Evolutionary conservation across 2,797 vertebrate species (phyloP).

Genomic region (Neomorphus geoffroyi): DNA sequence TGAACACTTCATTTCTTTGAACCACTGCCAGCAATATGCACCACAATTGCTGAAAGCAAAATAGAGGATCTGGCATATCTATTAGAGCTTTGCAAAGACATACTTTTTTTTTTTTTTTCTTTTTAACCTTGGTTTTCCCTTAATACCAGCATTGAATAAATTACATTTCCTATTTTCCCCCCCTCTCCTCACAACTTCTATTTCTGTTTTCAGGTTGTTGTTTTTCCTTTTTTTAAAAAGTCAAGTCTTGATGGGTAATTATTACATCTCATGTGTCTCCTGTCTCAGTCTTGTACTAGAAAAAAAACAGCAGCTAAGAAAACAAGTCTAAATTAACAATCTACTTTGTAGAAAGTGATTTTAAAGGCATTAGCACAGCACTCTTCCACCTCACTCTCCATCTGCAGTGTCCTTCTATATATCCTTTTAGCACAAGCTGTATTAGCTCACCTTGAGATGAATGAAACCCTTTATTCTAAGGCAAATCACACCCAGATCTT

Average conservation of each 20-base stretch:
- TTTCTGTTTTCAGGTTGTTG: conserved; percentile 55
- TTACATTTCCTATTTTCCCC: conserved; percentile 48
- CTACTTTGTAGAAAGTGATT: conserved; percentile 53
- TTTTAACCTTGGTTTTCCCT: conserved; percentile 69
- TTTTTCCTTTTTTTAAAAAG: conserved; percentile 34
- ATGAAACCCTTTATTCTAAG: conserved; percentile 35
- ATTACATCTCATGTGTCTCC: conserved; percentile 67
- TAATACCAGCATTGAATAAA: conserved; percentile 66
- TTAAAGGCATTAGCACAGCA: conserved; percentile 45
- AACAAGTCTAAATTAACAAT: conserved; percentile 65
- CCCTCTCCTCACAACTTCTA: conserved; percentile 59
- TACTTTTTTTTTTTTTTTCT: conserved; percentile 21
- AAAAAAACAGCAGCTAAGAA: conserved; percentile 34
- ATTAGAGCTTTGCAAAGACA: conserved; percentile 68
- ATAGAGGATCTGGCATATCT: conserved; percentile 66
- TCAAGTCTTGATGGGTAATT: conserved; percentile 69
- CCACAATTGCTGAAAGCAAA: conserved; percentile 61
- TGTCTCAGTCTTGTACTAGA: conserved; percentile 65
- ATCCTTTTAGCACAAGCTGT: conserved; percentile 16
- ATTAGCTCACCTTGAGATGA: conserved; percentile 58
- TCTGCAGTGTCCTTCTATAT: conserved; percentile 49
- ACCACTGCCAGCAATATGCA: conserved; percentile 64
- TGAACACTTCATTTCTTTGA: conserved; percentile 68
- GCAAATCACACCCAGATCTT: conserved; percentile 20
- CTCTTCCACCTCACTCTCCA: conserved; percentile 17